Conservation (phyloP, 2,113 vertebrate species). For the Alouatta palliata region DNA sequence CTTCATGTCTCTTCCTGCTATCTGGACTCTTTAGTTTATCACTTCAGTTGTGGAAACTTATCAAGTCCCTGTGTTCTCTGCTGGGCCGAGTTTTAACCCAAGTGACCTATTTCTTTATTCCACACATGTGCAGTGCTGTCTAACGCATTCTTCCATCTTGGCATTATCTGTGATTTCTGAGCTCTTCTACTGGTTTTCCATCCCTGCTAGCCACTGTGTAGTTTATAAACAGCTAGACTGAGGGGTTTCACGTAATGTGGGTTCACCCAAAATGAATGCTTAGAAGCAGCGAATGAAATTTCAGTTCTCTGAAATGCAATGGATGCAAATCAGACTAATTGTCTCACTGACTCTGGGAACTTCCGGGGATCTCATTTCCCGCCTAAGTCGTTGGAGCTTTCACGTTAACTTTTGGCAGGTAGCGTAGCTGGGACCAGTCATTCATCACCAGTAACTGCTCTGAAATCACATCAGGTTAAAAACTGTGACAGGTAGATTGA, state of each 20-base stretch:
- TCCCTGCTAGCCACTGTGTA: constrained; percentile 57
- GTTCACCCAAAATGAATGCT: constrained; percentile 62
- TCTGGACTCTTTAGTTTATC: constrained; percentile 61
- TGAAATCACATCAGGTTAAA: constrained; percentile 75
- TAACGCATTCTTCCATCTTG: constrained; percentile 60
- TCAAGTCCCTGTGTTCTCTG: constrained; percentile 60
- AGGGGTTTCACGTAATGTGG: constrained; percentile 60
- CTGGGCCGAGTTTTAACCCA: constrained; percentile 51
- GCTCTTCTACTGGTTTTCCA: constrained; percentile 73
- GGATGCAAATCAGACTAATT: constrained; percentile 85
- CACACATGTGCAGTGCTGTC: constrained; percentile 53
- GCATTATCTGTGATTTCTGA: constrained; percentile 58
- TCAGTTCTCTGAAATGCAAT: constrained; percentile 72
- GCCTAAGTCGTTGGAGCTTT: constrained; percentile 67
- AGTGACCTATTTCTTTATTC: constrained; percentile 65
- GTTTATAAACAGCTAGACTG: constrained; percentile 59
- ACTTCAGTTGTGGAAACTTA: constrained; percentile 67
- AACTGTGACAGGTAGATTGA: constrained; percentile 57
- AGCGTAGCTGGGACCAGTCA: constrained; percentile 58
- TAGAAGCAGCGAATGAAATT: constrained; percentile 73
- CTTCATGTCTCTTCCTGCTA: constrained; percentile 65
- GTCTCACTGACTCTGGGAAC: constrained; percentile 76
- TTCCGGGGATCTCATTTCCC: constrained; percentile 81
- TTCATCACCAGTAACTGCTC: constrained; percentile 69
- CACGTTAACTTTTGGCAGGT: constrained; percentile 79